Percentiles rank a stretch among this genome's conserved stretches.
Evolutionary conservation across 2,888 invertebrate species (phyloP).

Genomic region (Noctua fimbriata): DNA sequence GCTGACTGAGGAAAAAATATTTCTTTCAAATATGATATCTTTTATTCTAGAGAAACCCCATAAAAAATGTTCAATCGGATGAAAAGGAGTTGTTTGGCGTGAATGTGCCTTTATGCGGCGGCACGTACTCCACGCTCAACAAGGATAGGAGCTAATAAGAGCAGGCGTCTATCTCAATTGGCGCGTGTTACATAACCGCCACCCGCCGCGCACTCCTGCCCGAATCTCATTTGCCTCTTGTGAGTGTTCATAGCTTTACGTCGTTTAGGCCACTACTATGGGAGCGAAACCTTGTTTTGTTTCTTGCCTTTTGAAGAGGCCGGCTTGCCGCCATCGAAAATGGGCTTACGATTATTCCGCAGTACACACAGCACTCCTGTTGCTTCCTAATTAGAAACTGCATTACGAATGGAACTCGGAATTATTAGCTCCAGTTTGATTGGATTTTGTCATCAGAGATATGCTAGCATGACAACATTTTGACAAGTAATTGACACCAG

Average conservation of each 20-base stretch:
- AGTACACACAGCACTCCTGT: neutral
- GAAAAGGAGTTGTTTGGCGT: neutral
- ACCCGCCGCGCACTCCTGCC: neutral
- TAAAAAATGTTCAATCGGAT: neutral
- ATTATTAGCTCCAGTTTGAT: slow-evolving; percentile 2
- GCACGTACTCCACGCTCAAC: slow-evolving; percentile 5
- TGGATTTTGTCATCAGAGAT: slow-evolving; percentile 3
- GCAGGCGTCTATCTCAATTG: slow-evolving; percentile 46
- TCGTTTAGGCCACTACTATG: neutral
- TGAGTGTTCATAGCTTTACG: neutral
- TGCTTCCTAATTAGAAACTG: neutral
- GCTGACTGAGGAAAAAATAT: neutral
- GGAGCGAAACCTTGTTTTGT: neutral
- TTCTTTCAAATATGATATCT: neutral
- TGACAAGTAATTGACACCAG: slow-evolving; percentile 18
- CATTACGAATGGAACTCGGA: neutral
- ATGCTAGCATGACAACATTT: slow-evolving; percentile 1
- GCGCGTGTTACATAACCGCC: slow-evolving; percentile 22
- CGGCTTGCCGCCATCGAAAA: neutral
- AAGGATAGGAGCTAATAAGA: slow-evolving; percentile 35
- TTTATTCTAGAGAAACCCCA: neutral
- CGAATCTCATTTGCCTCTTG: slow-evolving; percentile 35
- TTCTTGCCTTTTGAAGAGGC: slow-evolving; percentile 9
- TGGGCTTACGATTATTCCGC: neutral
- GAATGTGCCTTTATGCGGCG: neutral